Evolutionary conservation across 2,797 vertebrate species (phyloP).

Genomic region (Buphagus erythrorhynchus): DNA sequence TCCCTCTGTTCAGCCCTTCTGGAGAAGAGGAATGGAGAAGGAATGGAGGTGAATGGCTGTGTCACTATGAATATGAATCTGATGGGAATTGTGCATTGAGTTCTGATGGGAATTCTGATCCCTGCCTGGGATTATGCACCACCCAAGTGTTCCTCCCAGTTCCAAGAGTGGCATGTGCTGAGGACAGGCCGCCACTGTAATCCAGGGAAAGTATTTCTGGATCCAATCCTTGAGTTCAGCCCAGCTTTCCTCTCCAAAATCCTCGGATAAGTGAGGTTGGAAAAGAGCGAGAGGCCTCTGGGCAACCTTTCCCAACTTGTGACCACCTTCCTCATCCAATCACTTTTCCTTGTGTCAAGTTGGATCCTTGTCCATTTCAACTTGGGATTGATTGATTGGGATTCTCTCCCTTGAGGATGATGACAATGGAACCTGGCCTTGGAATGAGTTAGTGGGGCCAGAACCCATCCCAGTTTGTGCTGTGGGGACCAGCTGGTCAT

Average conservation of each 20-base stretch:
- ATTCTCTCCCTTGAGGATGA: background rate
- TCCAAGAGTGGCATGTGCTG: background rate
- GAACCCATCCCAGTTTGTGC: background rate
- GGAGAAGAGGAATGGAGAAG: background rate
- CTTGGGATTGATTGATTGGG: too few relatives aligned
- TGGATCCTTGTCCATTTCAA: background rate
- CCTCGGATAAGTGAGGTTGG: background rate
- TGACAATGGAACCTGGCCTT: fast-evolving
- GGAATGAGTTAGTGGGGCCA: background rate
- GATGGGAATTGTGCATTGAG: fast-evolving
- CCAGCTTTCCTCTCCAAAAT: background rate
- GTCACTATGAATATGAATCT: background rate
- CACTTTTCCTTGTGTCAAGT: background rate
- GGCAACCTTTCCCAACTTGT: fast-evolving
- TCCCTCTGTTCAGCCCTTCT: background rate
- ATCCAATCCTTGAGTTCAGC: background rate
- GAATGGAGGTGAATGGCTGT: background rate
- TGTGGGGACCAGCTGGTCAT: background rate
- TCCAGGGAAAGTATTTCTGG: background rate
- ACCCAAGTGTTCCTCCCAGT: background rate
- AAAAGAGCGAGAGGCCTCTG: background rate
- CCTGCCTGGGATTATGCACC: background rate
- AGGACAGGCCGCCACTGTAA: background rate
- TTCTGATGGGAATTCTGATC: background rate
- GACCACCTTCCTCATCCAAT: background rate